These are phyloP conservation scores for Philhelius pedissequus DNA, from an alignment of 2,888 invertebrate genomes.

Conservation along the genomic window DNA sequence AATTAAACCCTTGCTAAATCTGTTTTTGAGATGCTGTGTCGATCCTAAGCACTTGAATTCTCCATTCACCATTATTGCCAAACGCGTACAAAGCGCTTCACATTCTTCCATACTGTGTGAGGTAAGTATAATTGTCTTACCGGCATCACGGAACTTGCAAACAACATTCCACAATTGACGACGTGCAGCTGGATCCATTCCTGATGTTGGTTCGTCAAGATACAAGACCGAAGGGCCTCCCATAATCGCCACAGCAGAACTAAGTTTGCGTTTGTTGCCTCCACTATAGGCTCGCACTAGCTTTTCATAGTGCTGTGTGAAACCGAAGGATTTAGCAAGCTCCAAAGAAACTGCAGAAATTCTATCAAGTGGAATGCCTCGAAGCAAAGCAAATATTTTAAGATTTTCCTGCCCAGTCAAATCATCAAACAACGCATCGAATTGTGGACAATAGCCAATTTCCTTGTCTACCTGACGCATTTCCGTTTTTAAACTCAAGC, in stretches of 20 bases:
- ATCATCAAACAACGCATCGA: slow-evolving; percentile 85
- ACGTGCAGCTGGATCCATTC: slow-evolving; percentile 86
- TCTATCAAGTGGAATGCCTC: slow-evolving; percentile 80
- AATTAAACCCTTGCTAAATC: slow-evolving; percentile 81
- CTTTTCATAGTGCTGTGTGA: slow-evolving; percentile 83
- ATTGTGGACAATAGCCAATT: slow-evolving; percentile 88
- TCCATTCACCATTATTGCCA: slow-evolving; percentile 89
- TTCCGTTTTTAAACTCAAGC: slow-evolving; percentile 80
- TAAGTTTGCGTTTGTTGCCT: slow-evolving; percentile 87
- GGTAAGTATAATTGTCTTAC: slow-evolving; percentile 87
- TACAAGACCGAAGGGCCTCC: slow-evolving; percentile 85
- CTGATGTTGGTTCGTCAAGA: slow-evolving; percentile 82
- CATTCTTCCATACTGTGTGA: slow-evolving; percentile 91
- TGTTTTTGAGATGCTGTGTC: slow-evolving; percentile 86
- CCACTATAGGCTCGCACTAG: slow-evolving; percentile 83
- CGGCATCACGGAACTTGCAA: slow-evolving; percentile 83
- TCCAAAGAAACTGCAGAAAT: slow-evolving; percentile 74
- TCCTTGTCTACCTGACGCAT: slow-evolving; percentile 82
- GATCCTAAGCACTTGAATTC: slow-evolving; percentile 86
- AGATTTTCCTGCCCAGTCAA: slow-evolving; percentile 86
- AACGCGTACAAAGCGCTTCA: slow-evolving; percentile 87
- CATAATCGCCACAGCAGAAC: slow-evolving; percentile 85
- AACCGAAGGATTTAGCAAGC: slow-evolving; percentile 81
- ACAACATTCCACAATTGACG: slow-evolving; percentile 89
- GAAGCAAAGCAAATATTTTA: slow-evolving; percentile 82